Conservation (phyloP, 2,797 vertebrate species). For the Cygnus olor region DNA sequence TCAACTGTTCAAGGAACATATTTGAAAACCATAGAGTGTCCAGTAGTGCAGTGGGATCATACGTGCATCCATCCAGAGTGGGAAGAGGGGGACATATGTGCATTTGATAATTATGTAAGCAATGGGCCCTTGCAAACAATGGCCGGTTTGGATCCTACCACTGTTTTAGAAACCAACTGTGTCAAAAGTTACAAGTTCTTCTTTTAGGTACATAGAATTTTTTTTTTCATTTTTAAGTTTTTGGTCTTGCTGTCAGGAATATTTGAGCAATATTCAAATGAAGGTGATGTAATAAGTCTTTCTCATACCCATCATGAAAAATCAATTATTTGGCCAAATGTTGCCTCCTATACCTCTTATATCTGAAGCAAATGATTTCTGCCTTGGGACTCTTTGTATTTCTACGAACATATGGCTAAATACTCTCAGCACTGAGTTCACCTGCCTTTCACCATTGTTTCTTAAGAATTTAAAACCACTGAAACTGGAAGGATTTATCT, state of each 20-base stretch:
- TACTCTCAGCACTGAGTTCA: too few species aligned
- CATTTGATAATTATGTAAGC: not conserved
- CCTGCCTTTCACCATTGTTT: not conserved
- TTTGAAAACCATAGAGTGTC: not conserved
- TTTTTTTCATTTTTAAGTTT: not conserved
- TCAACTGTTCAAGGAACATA: not conserved
- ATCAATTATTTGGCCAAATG: not conserved
- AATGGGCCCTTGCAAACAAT: not conserved
- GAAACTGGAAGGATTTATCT: not conserved
- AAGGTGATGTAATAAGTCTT: not conserved
- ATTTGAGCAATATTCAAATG: not conserved
- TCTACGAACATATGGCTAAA: not conserved
- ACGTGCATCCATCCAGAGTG: fast-evolving
- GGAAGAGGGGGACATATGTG: not conserved
- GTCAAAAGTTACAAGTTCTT: not conserved
- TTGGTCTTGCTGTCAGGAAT: not conserved
- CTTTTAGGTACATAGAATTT: not conserved
- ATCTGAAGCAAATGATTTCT: not conserved
- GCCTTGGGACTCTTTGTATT: not conserved
- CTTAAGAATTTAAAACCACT: not conserved
- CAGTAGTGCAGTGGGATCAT: not conserved
- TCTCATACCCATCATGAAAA: too few species aligned
- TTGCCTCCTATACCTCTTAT: not conserved
- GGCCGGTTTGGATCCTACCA: not conserved
- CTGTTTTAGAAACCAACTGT: not conserved